Evolutionary conservation across 2,797 vertebrate genomes (phyloP).

Genomic region (Clamator glandarius): DNA sequence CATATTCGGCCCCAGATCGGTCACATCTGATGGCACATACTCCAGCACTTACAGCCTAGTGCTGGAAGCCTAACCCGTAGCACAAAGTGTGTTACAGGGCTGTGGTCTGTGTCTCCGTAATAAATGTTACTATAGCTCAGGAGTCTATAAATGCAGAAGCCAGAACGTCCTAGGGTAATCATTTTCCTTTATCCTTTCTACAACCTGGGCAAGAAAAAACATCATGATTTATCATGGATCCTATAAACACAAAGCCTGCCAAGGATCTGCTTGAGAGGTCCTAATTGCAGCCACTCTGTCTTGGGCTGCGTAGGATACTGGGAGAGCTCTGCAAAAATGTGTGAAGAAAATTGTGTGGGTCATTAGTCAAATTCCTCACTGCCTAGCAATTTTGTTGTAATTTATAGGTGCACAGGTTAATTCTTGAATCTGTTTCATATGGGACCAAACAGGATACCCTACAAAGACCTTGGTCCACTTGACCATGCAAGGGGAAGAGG

Average conservation of each 20-base stretch:
- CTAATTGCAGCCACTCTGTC: neutral
- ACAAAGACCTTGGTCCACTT: neutral
- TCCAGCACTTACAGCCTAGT: neutral
- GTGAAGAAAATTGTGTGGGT: neutral
- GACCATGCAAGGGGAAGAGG: rapidly evolving
- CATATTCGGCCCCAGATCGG: neutral
- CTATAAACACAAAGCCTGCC: neutral
- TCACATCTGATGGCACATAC: neutral
- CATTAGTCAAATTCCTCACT: neutral
- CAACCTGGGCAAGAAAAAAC: neutral
- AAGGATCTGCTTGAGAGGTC: neutral
- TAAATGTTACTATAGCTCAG: neutral
- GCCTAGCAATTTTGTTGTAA: neutral
- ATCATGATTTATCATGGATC: neutral
- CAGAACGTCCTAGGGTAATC: neutral
- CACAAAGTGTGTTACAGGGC: neutral
- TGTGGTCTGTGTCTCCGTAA: neutral
- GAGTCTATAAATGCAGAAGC: neutral
- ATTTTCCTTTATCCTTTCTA: neutral
- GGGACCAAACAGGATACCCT: neutral
- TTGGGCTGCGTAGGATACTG: neutral
- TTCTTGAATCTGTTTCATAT: neutral
- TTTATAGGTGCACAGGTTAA: neutral
- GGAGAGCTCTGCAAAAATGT: rapidly evolving
- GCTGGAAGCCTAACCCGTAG: rapidly evolving